phyloP scores from a whole-genome alignment of 1,140 invertebrate genomes.

The Drosophila neocordata region DNA sequence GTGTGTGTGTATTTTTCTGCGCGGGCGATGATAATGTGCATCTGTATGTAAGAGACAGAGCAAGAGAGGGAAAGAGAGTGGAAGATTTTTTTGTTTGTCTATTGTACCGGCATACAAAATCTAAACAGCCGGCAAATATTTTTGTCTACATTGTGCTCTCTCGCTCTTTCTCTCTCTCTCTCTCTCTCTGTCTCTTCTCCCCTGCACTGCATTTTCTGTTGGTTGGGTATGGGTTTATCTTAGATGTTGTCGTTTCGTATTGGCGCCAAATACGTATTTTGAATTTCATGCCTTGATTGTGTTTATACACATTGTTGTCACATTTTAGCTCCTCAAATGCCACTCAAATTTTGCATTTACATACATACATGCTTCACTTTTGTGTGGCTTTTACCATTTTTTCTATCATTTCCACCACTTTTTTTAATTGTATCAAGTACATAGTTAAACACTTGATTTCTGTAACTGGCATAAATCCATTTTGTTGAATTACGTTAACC shows the following conservation, averaged over 20 bases:
- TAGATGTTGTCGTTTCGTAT: slow-evolving; percentile 53
- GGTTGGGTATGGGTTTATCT: slow-evolving; percentile 13
- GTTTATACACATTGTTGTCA: slow-evolving; percentile 53
- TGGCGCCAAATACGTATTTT: slow-evolving; percentile 63
- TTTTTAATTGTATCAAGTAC: no score
- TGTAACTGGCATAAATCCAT: no score
- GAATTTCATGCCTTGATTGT: slow-evolving; percentile 18
- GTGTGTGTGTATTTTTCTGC: slow-evolving; percentile 14
- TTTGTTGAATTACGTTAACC: no score
- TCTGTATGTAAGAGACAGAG: slow-evolving; percentile 34
- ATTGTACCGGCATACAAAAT: slow-evolving; percentile 69
- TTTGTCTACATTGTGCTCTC: slow-evolving; percentile 25
- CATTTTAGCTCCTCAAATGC: slow-evolving; percentile 28
- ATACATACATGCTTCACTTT: no score
- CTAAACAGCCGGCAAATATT: slow-evolving; percentile 74
- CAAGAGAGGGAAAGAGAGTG: slow-evolving; percentile 21
- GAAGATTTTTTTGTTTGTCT: slow-evolving; percentile 64
- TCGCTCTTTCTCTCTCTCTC: neutral
- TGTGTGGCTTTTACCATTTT: no score
- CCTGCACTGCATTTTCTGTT: slow-evolving; percentile 18
- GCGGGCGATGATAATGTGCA: slow-evolving; percentile 41
- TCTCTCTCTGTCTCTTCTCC: neutral
- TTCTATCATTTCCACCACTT: no score
- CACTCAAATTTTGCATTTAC: no score
- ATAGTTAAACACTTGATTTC: no score